Conservation (phyloP, 1,140 invertebrate species). For the Portunus trituberculatus region DNA sequence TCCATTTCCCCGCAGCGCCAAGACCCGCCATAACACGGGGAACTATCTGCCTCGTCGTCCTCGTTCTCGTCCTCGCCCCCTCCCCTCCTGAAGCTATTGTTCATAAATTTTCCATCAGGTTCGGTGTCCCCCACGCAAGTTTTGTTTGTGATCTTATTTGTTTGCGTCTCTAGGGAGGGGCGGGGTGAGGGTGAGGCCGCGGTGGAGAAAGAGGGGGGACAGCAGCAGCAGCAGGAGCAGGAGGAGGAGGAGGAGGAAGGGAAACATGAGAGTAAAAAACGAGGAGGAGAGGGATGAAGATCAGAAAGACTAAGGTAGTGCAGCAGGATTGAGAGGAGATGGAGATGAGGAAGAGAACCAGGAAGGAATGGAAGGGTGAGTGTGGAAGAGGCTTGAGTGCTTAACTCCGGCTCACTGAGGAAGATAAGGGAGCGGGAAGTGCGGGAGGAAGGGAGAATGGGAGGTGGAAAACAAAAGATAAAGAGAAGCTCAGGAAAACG, state of each 20-base stretch:
- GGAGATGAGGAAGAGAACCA: not conserved
- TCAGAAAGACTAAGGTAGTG: not conserved
- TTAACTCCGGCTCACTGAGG: not conserved
- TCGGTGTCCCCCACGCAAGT: not conserved
- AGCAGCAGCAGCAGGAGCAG: not conserved
- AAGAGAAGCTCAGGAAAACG: not conserved
- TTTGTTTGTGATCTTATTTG: not conserved
- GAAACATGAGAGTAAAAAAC: not conserved
- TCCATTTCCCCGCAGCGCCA: too few relatives aligned
- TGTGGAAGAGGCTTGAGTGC: not conserved
- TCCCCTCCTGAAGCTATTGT: not conserved
- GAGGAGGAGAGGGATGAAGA: not conserved
- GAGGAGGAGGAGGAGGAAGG: conserved; percentile 9
- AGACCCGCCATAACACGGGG: too few relatives aligned
- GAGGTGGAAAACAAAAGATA: too few relatives aligned
- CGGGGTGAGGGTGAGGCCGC: not conserved
- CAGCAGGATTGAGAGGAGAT: not conserved
- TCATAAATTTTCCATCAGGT: not conserved
- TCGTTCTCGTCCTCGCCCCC: not conserved
- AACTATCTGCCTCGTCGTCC: not conserved
- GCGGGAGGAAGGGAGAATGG: not conserved
- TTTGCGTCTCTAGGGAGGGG: not conserved
- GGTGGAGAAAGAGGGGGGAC: not conserved
- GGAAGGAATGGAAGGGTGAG: not conserved
- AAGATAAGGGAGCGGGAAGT: too few relatives aligned